phyloP scores from a whole-genome alignment of 2,113 vertebrate species.

The Perccottus glenii region DNA sequence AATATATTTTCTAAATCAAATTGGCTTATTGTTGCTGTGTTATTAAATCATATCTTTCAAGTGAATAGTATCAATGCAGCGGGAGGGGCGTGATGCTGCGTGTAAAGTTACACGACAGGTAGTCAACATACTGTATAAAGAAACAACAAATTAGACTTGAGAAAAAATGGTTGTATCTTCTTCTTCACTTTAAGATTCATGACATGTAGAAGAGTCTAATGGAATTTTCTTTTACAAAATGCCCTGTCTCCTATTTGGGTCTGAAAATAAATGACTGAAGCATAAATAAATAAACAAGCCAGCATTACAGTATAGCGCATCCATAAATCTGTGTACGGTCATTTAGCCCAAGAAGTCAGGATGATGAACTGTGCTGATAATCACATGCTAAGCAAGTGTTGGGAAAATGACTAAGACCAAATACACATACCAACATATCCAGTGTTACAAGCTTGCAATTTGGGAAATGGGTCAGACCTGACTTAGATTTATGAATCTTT shows the following conservation, averaged over 20 bases:
- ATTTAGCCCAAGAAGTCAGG: slow-evolving; percentile 52
- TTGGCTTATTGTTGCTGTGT: background rate
- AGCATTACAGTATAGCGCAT: slow-evolving; percentile 14
- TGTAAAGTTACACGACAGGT: background rate
- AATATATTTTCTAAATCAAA: no score
- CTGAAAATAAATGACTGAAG: slow-evolving; percentile 36
- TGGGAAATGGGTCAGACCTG: slow-evolving; percentile 67
- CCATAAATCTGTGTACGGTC: slow-evolving; percentile 54
- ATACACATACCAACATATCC: slow-evolving; percentile 15
- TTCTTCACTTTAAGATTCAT: slow-evolving; percentile 35
- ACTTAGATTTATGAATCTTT: slow-evolving; percentile 57
- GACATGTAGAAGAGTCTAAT: slow-evolving; percentile 12
- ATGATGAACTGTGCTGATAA: slow-evolving; percentile 62
- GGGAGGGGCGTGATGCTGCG: background rate
- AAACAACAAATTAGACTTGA: slow-evolving; percentile 37
- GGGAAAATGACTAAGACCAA: slow-evolving; percentile 41
- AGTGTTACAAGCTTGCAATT: slow-evolving; percentile 49
- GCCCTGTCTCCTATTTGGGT: slow-evolving; percentile 12
- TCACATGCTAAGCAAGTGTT: slow-evolving; percentile 58
- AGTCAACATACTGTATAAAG: slow-evolving; percentile 35
- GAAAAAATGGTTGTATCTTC: slow-evolving; percentile 18
- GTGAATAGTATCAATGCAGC: background rate
- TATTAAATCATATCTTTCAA: background rate
- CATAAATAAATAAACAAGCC: slow-evolving; percentile 38
- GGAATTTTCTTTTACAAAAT: slow-evolving; percentile 11